Percentiles rank a stretch among this genome's conserved stretches.
These are phyloP conservation scores for Proterorhinus semilunaris DNA, from an alignment of 2,113 vertebrate species.

Conservation along the genomic window DNA sequence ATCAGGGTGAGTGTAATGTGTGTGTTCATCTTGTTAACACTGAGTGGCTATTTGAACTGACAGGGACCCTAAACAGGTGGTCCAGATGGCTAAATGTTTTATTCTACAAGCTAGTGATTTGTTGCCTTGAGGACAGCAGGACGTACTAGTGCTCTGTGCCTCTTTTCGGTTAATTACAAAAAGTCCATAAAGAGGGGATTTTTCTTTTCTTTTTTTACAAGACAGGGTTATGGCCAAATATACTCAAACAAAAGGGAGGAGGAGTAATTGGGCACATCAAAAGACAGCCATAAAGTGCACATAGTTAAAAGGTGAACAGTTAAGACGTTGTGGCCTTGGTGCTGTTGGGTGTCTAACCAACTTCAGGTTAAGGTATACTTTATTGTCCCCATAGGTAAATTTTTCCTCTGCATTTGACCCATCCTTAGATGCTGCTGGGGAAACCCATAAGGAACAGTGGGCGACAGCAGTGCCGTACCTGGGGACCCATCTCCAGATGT, in stretches of 20 bases:
- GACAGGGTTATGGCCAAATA: conserved; percentile 46
- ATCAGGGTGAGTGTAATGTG: conserved; percentile 35
- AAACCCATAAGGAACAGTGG: too few species aligned
- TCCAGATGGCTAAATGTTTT: conserved; percentile 68
- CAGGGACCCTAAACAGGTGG: conserved; percentile 58
- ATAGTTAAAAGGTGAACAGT: conserved; percentile 54
- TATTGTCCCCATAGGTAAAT: too few species aligned
- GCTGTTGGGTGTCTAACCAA: conserved; percentile 23
- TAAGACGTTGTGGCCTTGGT: conserved; percentile 36
- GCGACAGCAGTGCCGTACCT: too few species aligned
- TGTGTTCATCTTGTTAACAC: conserved; percentile 49
- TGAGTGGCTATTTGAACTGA: conserved; percentile 58
- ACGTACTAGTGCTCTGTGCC: conserved; percentile 58
- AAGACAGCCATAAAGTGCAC: conserved; percentile 39
- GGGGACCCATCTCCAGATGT: too few species aligned
- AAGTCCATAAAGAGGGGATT: conserved; percentile 52
- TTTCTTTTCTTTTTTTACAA: conserved; percentile 29
- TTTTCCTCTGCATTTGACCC: too few species aligned
- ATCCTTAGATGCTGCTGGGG: too few species aligned
- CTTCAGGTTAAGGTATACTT: too few species aligned
- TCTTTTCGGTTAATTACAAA: conserved; percentile 68
- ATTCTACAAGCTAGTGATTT: conserved; percentile 66
- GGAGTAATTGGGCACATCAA: conserved; percentile 61
- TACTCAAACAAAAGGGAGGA: conserved; percentile 58
- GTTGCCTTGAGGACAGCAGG: conserved; percentile 66